These are phyloP conservation scores for Diploptera punctata DNA, from an alignment of 2,888 invertebrate genomes.

Conservation along the genomic window DNA sequence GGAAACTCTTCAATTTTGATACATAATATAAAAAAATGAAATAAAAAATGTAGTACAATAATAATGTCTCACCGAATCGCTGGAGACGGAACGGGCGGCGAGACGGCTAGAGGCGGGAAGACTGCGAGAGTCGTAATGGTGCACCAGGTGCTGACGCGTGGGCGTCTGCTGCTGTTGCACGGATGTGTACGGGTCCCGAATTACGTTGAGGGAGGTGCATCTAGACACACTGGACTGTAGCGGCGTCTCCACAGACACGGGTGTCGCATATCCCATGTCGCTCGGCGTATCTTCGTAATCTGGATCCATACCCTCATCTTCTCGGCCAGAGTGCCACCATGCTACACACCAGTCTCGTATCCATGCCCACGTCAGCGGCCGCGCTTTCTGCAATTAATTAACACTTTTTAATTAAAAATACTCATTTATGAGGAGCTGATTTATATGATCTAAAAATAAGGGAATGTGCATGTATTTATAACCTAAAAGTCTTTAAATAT, in stretches of 20 bases:
- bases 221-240: slow-evolving; percentile 85
- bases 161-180: slow-evolving; percentile 57
- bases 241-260: slow-evolving; percentile 84
- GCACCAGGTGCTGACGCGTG: slow-evolving; percentile 46
- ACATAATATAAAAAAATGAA: background rate
- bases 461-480: too few species aligned
- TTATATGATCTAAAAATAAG: too few species aligned
- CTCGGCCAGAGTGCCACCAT: slow-evolving; percentile 90
- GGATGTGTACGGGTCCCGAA: slow-evolving; percentile 62
- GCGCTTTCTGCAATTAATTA: slow-evolving; percentile 53
- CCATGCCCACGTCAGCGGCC: slow-evolving; percentile 64
- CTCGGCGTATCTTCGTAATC: slow-evolving; percentile 72
- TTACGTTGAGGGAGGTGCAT: slow-evolving; percentile 83
- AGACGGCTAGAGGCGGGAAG: slow-evolving; percentile 54
- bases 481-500: too few species aligned
- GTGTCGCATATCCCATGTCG: slow-evolving; percentile 59
- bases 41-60: slow-evolving; percentile 5
- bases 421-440: too few species aligned
- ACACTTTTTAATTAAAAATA: too few species aligned
- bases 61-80: slow-evolving; percentile 53
- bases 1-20: too few species aligned
- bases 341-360: slow-evolving; percentile 81
- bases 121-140: slow-evolving; percentile 57
- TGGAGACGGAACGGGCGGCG: slow-evolving; percentile 51
- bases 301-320: slow-evolving; percentile 78